Conservation (phyloP, 2,797 vertebrate genomes). For the Mallotus villosus region DNA sequence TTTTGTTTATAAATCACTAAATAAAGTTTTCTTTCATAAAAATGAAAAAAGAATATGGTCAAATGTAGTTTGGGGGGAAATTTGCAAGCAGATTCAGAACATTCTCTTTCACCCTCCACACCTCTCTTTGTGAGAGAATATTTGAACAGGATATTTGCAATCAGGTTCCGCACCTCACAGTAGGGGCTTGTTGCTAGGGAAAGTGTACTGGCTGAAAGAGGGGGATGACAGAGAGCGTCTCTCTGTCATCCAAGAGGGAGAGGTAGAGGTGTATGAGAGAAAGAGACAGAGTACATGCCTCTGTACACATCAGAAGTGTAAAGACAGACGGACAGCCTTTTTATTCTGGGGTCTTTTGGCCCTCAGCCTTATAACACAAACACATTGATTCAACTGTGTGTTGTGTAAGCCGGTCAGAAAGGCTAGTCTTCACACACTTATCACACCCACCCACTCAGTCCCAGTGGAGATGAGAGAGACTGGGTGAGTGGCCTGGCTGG, state of each 20-base stretch:
- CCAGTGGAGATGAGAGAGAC: conserved; percentile 28
- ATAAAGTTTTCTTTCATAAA: conserved; percentile 99
- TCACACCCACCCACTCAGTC: conserved; percentile 8
- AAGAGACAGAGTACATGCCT: background rate
- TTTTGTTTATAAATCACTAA: conserved; percentile 97
- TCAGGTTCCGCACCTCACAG: conserved; percentile 13
- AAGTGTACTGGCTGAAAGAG: background rate
- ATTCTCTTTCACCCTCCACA: background rate
- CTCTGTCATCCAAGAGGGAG: background rate
- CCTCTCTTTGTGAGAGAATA: conserved; percentile 9
- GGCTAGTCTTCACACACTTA: conserved; percentile 3
- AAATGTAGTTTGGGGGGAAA: conserved; percentile 19
- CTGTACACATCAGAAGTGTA: conserved; percentile 14
- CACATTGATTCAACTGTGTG: conserved; percentile 18
- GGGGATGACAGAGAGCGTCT: background rate
- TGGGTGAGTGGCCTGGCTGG: conserved; percentile 35
- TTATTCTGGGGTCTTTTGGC: background rate
- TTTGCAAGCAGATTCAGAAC: background rate
- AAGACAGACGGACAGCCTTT: conserved; percentile 8
- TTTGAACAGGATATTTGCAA: conserved; percentile 13
- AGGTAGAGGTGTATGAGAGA: background rate
- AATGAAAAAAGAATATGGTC: conserved; percentile 64
- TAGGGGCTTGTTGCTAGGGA: background rate
- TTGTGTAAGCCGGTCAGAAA: conserved; percentile 22
- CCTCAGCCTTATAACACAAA: conserved; percentile 23